Conservation (phyloP, 2,888 invertebrate genomes). For the Endotricha flammealis region DNA sequence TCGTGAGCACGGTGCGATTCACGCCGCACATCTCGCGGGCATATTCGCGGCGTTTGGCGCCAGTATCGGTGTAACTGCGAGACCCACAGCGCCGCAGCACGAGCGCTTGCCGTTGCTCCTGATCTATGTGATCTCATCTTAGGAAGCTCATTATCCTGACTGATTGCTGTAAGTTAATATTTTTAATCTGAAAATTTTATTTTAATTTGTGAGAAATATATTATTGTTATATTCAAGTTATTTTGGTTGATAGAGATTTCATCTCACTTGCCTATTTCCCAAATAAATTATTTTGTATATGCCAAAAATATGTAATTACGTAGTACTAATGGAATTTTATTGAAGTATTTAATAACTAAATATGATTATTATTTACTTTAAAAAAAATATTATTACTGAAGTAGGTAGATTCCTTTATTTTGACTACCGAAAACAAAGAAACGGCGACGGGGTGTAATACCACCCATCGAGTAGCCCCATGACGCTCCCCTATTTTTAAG, state of each 20-base stretch:
- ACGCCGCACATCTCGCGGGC: constrained; percentile 20
- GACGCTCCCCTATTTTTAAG: constrained; percentile 23
- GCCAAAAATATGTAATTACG: too few species aligned
- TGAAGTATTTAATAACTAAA: too few species aligned
- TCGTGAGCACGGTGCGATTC: constrained; percentile 7
- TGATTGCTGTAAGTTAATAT: constrained; percentile 43
- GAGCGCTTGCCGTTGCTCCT: constrained; percentile 23
- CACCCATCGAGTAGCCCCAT: constrained; percentile 15
- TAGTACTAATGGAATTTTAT: too few species aligned
- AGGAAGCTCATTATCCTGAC: constrained; percentile 38
- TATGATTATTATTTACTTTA: too few species aligned
- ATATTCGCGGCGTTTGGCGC: constrained; percentile 28
- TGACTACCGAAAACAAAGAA: constrained; percentile 33
- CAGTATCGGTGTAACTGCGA: constrained; percentile 52
- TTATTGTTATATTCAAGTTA: too few species aligned
- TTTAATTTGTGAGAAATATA: too few species aligned
- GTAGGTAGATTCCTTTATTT: constrained; percentile 13
- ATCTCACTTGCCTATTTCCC: too few species aligned
- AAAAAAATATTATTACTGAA: too few species aligned
- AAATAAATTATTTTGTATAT: too few species aligned
- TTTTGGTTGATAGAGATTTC: too few species aligned
- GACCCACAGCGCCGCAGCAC: constrained; percentile 37
- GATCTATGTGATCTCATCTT: constrained; percentile 51
- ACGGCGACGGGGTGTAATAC: constrained; percentile 23
- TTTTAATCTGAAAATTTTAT: constrained; percentile 8